A percentile compares a stretch with the other conserved stretches of the same genome.
phyloP scores from a whole-genome alignment of 37 sponge, comb jelly and placozoan genomes.

The Oopsacas minuta region DNA sequence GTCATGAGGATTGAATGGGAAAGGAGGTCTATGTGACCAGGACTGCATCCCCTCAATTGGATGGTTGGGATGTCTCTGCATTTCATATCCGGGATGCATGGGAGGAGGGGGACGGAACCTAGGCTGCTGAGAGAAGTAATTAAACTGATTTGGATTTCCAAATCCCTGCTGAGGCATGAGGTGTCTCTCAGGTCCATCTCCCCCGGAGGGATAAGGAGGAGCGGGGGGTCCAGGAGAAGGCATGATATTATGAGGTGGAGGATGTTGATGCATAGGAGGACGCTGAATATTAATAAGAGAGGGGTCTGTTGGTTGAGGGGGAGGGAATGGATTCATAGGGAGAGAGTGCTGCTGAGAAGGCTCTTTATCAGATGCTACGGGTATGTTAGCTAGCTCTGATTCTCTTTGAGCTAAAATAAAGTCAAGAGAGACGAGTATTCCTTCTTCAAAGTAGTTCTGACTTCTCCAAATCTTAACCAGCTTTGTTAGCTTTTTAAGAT shows the following conservation, averaged over 20 bases:
- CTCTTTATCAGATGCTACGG: not conserved
- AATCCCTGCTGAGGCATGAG: not conserved
- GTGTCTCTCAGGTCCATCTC: not conserved
- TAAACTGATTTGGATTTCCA: not conserved
- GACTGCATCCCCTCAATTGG: not conserved
- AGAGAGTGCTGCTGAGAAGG: not conserved
- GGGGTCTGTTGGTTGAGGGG: conserved; percentile 12
- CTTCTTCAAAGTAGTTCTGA: conserved; percentile 52
- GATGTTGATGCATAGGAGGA: not conserved
- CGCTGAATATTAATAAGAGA: not conserved
- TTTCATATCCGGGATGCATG: not conserved
- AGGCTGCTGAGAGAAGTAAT: not conserved
- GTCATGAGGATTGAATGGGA: not conserved
- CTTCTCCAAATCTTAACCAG: conserved; percentile 74
- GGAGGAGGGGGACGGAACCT: not conserved
- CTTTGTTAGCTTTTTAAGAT: conserved; percentile 25
- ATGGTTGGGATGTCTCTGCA: not conserved
- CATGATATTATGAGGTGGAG: conserved; percentile 11
- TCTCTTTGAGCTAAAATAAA: not conserved
- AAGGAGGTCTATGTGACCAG: not conserved
- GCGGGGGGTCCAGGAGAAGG: not conserved
- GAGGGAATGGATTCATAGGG: not conserved
- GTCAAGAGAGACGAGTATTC: conserved; percentile 29
- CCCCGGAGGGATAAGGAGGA: not conserved
- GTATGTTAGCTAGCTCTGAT: not conserved